Conservation (phyloP, 2,113 vertebrate genomes). For the Nestor notabilis region DNA sequence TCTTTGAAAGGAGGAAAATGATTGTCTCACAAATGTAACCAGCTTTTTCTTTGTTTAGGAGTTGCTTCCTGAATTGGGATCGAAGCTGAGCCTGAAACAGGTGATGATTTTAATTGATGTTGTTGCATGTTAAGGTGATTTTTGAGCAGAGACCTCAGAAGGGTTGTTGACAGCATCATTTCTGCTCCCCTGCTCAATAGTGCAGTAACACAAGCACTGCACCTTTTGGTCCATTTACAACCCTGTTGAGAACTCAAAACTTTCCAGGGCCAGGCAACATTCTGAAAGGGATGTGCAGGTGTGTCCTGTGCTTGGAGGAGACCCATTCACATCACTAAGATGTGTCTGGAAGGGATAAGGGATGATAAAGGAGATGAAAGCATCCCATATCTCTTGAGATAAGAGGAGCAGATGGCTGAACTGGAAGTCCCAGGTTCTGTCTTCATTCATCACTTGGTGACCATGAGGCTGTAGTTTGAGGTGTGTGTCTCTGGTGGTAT, state of each 20-base stretch:
- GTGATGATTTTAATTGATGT: slow-evolving; percentile 53
- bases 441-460: background rate
- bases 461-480: background rate
- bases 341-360: background rate
- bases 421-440: background rate
- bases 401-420: background rate
- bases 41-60: slow-evolving; percentile 64
- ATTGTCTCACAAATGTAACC: slow-evolving; percentile 27
- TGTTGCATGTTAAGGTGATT: background rate
- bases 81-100: slow-evolving; percentile 66
- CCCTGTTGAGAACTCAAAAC: background rate
- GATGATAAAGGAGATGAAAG: background rate
- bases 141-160: background rate
- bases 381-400: background rate
- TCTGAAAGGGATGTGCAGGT: background rate
- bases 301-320: background rate
- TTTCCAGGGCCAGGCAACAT: background rate
- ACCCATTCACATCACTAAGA: background rate
- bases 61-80: slow-evolving; percentile 65
- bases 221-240: background rate
- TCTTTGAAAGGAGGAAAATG: background rate
- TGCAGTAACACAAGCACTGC: background rate
- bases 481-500: background rate
- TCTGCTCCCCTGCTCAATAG: background rate
- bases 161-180: background rate